These are phyloP conservation scores for Paradoxurus hermaphroditus DNA, from an alignment of 2,113 vertebrate genomes.

Conservation along the genomic window DNA sequence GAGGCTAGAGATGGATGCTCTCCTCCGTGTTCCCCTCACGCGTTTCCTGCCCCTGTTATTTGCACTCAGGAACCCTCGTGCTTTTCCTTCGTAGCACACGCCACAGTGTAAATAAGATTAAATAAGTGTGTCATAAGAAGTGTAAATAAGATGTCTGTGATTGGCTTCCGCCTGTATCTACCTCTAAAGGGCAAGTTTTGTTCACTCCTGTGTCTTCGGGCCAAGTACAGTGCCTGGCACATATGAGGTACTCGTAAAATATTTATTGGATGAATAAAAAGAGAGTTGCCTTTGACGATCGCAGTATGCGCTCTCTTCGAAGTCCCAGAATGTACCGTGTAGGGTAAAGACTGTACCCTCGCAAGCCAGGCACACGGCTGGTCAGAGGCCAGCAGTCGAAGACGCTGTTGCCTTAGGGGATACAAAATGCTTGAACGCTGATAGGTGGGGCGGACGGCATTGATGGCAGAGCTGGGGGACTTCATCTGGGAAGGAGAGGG, in stretches of 20 bases:
- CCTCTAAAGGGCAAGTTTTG: neutral
- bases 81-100: neutral
- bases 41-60: neutral
- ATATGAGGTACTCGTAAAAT: neutral
- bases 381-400: neutral
- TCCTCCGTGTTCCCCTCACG: neutral
- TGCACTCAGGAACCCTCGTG: neutral
- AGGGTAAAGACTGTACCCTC: neutral
- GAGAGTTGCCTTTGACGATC: neutral
- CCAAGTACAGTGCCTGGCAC: neutral
- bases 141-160: neutral
- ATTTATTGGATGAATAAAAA: neutral
- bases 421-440: neutral
- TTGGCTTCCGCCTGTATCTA: neutral
- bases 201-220: neutral
- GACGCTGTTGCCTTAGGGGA: neutral
- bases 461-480: neutral
- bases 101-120: no score
- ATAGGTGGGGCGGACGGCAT: accelerated
- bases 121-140: no score
- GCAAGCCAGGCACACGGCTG: neutral
- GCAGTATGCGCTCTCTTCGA: neutral
- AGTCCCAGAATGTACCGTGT: neutral
- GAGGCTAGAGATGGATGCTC: neutral
- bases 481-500: neutral